phyloP scores from a whole-genome alignment of 2,888 invertebrate species.

The Pristionchus arcanus region DNA sequence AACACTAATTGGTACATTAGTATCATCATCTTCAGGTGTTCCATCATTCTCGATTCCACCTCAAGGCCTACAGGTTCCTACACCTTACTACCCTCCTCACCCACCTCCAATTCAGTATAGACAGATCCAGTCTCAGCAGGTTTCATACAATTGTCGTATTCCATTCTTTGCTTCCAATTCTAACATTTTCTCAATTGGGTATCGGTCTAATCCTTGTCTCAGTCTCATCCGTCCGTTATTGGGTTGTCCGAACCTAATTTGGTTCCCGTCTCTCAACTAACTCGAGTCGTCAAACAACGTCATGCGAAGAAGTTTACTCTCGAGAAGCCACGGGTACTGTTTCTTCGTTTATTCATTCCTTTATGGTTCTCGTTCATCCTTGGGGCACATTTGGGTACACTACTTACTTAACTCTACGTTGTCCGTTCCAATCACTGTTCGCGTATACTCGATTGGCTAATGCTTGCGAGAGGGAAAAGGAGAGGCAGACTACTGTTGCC shows the following conservation, averaged over 20 bases:
- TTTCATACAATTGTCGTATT: not conserved
- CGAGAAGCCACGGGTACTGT: constrained; percentile 22
- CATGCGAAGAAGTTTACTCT: not conserved
- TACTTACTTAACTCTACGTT: not conserved
- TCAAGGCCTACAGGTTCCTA: not conserved
- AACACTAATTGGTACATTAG: not conserved
- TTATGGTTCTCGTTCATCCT: not conserved
- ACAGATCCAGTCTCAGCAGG: not conserved
- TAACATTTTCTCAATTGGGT: not conserved
- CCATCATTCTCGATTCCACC: not conserved
- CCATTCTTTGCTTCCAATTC: not conserved
- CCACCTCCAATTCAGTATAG: not conserved
- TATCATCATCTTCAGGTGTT: not conserved
- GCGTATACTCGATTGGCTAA: not conserved
- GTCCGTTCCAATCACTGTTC: not conserved
- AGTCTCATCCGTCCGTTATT: not conserved
- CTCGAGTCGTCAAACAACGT: constrained; percentile 33
- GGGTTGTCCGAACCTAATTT: not conserved
- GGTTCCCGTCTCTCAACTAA: constrained; percentile 31
- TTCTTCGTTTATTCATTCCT: not conserved
- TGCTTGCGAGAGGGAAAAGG: not conserved
- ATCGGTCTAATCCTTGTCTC: not conserved
- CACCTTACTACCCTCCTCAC: not conserved
- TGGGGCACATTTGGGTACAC: not conserved
- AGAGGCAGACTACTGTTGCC: not conserved